These are phyloP conservation scores for Silurus glanis DNA, from an alignment of 2,113 vertebrate species.

Conservation along the genomic window DNA sequence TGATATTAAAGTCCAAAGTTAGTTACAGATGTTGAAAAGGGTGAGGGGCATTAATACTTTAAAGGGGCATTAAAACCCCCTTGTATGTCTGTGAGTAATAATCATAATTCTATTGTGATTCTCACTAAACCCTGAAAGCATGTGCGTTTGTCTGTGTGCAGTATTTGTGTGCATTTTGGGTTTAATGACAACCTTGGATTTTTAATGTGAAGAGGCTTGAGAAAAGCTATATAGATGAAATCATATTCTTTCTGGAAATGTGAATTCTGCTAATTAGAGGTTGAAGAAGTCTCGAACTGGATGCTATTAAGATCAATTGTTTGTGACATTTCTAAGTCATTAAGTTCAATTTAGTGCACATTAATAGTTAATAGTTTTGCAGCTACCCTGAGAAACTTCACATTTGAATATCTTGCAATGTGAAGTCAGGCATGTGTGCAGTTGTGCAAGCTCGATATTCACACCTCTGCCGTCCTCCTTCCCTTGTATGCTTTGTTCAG, in stretches of 20 bases:
- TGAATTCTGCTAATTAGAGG: not conserved
- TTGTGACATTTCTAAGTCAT: not conserved
- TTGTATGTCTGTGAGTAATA: not conserved
- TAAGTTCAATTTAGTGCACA: not conserved
- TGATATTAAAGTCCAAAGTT: no score
- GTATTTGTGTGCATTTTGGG: not conserved
- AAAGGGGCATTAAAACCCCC: not conserved
- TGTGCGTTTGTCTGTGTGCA: not conserved
- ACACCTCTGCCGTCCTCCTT: conserved; percentile 33
- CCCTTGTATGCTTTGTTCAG: not conserved
- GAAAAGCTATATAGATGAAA: not conserved
- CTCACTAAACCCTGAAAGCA: not conserved
- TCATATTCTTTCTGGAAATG: not conserved
- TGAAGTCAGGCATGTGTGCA: not conserved
- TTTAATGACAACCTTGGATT: no score
- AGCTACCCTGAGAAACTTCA: not conserved
- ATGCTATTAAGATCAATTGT: not conserved
- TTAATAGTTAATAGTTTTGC: not conserved
- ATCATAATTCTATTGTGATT: not conserved
- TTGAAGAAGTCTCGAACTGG: not conserved
- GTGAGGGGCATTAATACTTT: not conserved
- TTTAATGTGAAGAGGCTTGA: not conserved
- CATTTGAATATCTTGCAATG: not conserved
- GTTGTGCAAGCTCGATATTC: conserved; percentile 8
- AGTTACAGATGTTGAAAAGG: not conserved